phyloP scores from a whole-genome alignment of 2,888 invertebrate genomes.

The Odiellus spinosus region DNA sequence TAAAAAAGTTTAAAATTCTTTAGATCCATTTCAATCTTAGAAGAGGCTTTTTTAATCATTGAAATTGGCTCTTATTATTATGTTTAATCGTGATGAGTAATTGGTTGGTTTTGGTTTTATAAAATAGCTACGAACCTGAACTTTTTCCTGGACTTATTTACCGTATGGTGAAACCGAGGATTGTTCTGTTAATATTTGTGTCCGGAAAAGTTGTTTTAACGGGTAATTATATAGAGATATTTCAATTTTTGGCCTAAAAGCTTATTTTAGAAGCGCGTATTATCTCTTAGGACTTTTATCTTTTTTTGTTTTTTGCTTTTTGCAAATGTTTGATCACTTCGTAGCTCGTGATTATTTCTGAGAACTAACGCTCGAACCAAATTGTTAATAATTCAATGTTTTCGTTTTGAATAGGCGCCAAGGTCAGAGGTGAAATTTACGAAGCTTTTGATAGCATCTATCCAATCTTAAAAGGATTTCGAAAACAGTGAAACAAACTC shows the following conservation, averaged over 20 bases:
- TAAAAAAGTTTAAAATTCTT: conserved; percentile 8
- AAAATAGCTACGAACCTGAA: conserved; percentile 85
- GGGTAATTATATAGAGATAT: no score
- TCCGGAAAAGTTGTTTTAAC: conserved; percentile 98
- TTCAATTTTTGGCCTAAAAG: no score
- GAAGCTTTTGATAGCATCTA: conserved; percentile 41
- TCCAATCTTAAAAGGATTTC: conserved; percentile 38
- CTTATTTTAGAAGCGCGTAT: no score
- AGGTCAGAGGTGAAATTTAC: conserved; percentile 38
- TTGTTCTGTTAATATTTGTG: conserved; percentile 93
- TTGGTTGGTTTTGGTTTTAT: background rate
- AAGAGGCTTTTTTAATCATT: background rate
- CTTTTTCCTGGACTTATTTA: conserved; percentile 97
- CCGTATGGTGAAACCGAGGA: conserved; percentile 86
- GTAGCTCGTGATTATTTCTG: no score
- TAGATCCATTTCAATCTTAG: background rate
- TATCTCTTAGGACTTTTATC: no score
- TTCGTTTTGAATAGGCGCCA: conserved; percentile 32
- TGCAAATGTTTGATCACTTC: no score
- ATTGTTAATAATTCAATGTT: conserved; percentile 3
- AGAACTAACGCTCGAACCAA: no score
- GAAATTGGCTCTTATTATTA: background rate
- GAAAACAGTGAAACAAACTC: conserved; percentile 30
- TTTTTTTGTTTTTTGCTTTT: no score
- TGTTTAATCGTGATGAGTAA: background rate